phyloP scores from a whole-genome alignment of 2,797 vertebrate species.

The Spondyliosoma cantharus region DNA sequence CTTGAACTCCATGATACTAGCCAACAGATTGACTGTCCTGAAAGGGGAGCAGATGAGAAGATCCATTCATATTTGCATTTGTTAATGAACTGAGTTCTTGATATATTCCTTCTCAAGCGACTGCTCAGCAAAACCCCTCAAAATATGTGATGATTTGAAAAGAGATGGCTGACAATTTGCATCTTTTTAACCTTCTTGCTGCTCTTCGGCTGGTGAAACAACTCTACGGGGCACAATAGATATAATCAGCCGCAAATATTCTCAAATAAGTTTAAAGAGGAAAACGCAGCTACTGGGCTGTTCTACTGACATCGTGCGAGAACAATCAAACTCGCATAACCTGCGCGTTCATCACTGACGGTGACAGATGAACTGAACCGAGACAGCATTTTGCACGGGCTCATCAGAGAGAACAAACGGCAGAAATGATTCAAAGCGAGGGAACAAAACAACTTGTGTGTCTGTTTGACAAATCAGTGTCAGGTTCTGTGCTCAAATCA shows the following conservation, averaged over 20 bases:
- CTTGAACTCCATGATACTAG: no score
- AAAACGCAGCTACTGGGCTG: background rate
- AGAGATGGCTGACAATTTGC: background rate
- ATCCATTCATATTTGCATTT: background rate
- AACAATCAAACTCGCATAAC: background rate
- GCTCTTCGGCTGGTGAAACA: background rate
- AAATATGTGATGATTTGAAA: background rate
- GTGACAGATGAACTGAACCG: background rate
- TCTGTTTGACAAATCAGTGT: slow-evolving; percentile 6
- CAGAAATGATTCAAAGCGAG: background rate
- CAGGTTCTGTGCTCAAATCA: background rate
- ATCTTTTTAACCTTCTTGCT: background rate
- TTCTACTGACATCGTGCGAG: background rate
- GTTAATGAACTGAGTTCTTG: no score
- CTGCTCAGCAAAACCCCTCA: background rate
- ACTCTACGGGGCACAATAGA: background rate
- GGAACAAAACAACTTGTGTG: background rate
- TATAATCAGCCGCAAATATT: background rate
- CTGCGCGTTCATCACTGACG: background rate
- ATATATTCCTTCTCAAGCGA: background rate
- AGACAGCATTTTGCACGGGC: background rate
- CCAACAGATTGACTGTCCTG: no score
- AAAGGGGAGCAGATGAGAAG: background rate
- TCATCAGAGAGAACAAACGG: background rate
- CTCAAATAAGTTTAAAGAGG: background rate